These are phyloP conservation scores for Eupithecia centaureata DNA, from an alignment of 2,888 invertebrate species.

Conservation along the genomic window DNA sequence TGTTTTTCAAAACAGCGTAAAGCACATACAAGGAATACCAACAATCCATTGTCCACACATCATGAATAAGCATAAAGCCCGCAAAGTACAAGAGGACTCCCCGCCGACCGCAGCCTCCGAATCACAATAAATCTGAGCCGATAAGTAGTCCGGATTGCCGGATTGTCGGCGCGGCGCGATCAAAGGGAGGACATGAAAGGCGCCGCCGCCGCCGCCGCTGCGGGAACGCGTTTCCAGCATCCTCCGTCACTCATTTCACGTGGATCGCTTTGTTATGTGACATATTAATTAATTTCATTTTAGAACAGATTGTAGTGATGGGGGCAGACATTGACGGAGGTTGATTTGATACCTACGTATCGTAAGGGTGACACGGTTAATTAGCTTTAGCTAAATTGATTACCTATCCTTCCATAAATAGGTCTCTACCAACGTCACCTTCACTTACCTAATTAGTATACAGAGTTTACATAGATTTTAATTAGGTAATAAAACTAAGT, in stretches of 20 bases:
- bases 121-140: slow-evolving; percentile 84
- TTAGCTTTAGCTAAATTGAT: slow-evolving; percentile 17
- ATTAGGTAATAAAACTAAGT: too few species aligned
- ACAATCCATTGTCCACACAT: slow-evolving; percentile 59
- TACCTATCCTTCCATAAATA: neutral
- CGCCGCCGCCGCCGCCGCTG: slow-evolving; percentile 59
- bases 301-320: slow-evolving; percentile 64
- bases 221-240: slow-evolving; percentile 66
- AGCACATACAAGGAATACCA: slow-evolving; percentile 23
- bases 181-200: slow-evolving; percentile 80
- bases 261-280: slow-evolving; percentile 53
- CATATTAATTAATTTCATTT: slow-evolving; percentile 78
- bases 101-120: slow-evolving; percentile 73
- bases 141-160: slow-evolving; percentile 82
- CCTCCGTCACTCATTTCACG: slow-evolving; percentile 58
- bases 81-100: slow-evolving; percentile 61
- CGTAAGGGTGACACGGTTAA: slow-evolving; percentile 14
- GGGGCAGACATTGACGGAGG: slow-evolving; percentile 53
- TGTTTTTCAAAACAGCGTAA: neutral
- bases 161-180: slow-evolving; percentile 81
- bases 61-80: slow-evolving; percentile 58
- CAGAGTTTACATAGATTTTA: too few species aligned
- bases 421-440: neutral
- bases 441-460: neutral
- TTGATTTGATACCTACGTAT: slow-evolving; percentile 21